Evolutionary conservation across 1,140 invertebrate species (phyloP), one percentile per base, ranked within the genome.

Genomic region (Drosophila parabipectinata): DNA sequence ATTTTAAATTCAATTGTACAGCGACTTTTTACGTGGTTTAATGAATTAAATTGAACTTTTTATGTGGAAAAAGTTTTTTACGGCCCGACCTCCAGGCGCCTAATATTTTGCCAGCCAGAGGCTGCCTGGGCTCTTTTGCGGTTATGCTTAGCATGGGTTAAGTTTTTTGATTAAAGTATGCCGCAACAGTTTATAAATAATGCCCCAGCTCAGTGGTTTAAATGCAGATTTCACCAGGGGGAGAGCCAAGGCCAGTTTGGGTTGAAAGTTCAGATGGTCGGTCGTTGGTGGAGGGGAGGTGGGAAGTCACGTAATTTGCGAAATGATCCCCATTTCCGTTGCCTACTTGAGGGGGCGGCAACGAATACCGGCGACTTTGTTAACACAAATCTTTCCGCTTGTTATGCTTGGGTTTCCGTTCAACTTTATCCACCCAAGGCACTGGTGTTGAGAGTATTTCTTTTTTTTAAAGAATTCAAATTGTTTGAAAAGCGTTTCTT

Each of bases 21-120:
- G 51, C 66, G 82, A 85, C 69, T 85, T 84, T 85, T 85, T 85
- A 74, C 68, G 63, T 54, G 79, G 57, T 74, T 85, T 85, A 87
- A 85, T 87, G 82, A 88, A 85, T 87, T 82, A 87, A 88, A 87
- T 87, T 87, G 83, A 87, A 87, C 82, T 87, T 87, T 87, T 87
- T 87, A 87, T 87, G 82, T 30, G 79, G 55, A 53, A 78, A 87
- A 85, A 63, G 77, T 85, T 76, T 79, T 84, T 83, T 84, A 83
- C 48, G 80, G 54, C 24, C 37, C 64, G 73, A 87, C 82, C 81
- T 85, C 57, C 79, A 77, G 80, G 81, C 80, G 80, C 73, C 81
- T 47, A 72, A 85, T 66, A 81, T 77, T 61, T 62, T 47, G 37
- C 30, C 12, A 26, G 5, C 10, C 66, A 3, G 4, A 10, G 56